Evolutionary conservation across 2,888 invertebrate species (phyloP).

Genomic region (Monoplex corrugatus): DNA sequence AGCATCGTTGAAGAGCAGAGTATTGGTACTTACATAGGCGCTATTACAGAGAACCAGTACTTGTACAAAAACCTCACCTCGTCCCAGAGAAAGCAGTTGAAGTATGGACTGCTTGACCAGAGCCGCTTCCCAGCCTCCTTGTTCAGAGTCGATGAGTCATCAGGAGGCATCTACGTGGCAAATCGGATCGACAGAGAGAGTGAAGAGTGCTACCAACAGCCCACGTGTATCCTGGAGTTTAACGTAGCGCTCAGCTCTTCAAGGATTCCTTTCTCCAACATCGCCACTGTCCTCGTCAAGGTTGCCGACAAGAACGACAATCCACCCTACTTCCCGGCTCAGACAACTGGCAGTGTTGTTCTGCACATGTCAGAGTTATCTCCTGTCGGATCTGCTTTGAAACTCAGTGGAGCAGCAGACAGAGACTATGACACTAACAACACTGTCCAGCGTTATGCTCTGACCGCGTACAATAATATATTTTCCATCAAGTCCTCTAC

Average conservation of each 20-base stretch:
- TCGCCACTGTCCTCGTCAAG: conserved; percentile 59
- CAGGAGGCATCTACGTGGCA: conserved; percentile 63
- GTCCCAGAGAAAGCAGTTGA: conserved; percentile 51
- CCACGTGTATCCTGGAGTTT: conserved; percentile 62
- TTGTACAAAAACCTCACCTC: conserved; percentile 55
- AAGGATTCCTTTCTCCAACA: conserved; percentile 57
- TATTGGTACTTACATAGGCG: conserved; percentile 63
- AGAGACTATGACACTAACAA: conserved; percentile 58
- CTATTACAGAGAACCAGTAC: conserved; percentile 58
- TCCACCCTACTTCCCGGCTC: conserved; percentile 58
- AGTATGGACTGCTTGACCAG: conserved; percentile 56
- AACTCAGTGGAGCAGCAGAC: conserved; percentile 59
- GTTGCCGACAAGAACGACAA: conserved; percentile 64
- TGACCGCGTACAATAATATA: conserved; percentile 56
- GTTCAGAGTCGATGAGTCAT: conserved; percentile 63
- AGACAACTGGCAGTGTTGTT: conserved; percentile 46
- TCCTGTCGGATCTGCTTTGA: conserved; percentile 53
- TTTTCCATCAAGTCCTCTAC: conserved; percentile 59
- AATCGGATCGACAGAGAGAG: conserved; percentile 67
- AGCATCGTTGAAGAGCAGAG: conserved; percentile 62
- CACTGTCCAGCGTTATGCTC: conserved; percentile 57
- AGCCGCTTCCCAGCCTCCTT: conserved; percentile 58
- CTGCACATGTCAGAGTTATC: conserved; percentile 57
- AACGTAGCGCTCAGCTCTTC: conserved; percentile 62
- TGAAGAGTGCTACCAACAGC: conserved; percentile 59